Percentiles rank a stretch among this genome's conserved stretches.
Conservation (phyloP, 1,140 invertebrate species). For the Hormaphis cornu region DNA sequence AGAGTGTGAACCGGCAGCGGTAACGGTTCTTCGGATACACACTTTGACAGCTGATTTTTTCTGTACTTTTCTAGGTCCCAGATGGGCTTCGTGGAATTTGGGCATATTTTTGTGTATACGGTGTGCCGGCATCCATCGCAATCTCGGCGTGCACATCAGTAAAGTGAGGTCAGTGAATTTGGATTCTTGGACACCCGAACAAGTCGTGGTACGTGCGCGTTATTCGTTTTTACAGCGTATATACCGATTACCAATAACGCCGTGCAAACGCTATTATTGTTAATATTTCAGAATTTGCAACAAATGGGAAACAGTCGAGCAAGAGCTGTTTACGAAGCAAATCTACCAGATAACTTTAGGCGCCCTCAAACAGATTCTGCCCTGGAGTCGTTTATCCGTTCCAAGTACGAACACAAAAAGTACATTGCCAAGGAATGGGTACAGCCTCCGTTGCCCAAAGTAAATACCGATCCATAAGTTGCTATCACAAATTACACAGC, state of each 20-base stretch:
- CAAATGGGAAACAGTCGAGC: constrained; percentile 97
- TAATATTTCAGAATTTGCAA: constrained; percentile 64
- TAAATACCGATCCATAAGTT: constrained; percentile 46
- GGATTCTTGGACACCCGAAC: constrained; percentile 96
- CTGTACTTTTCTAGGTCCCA: too few species aligned
- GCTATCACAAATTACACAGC: too few species aligned
- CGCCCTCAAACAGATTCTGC: constrained; percentile 89
- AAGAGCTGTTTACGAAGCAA: constrained; percentile 93
- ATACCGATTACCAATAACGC: background rate
- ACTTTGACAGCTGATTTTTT: too few species aligned
- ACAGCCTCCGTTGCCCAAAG: constrained; percentile 70
- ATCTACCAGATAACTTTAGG: constrained; percentile 87
- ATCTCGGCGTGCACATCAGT: constrained; percentile 95
- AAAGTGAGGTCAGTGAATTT: constrained; percentile 96
- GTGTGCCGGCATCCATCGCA: constrained; percentile 95
- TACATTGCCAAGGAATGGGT: constrained; percentile 97
- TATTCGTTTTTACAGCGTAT: background rate
- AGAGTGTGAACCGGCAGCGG: too few species aligned
- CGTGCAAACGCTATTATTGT: too few species aligned
- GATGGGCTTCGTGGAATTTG: constrained; percentile 98
- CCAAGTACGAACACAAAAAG: constrained; percentile 97
- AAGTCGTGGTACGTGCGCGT: constrained; percentile 69
- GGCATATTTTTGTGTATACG: constrained; percentile 96
- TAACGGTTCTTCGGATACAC: too few species aligned
- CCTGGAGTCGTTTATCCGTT: constrained; percentile 87